Base-by-base conservation (phyloP, 2,797 vertebrate species). In the Acropternis orthonyx region DNA sequence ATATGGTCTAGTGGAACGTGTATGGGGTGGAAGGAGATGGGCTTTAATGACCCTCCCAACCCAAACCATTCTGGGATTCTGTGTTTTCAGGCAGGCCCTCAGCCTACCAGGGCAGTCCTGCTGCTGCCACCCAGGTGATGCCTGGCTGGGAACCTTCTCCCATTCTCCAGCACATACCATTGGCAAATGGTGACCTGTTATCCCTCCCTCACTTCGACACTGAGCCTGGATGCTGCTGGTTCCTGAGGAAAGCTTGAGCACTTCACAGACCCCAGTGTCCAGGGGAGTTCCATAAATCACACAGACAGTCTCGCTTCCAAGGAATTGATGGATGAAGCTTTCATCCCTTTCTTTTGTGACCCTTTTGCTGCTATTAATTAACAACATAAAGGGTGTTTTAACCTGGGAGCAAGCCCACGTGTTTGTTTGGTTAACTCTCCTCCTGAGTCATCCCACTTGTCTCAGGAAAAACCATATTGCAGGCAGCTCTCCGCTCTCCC, bases 1-100 rank as follows among this genome's bases (percentile, higher is more conserved):
- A 0, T 16, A 41, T 62, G 71, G 27, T 3, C 0, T 0, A 4
- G 16, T 14, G 55, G 30, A 0, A 54, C 10, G 1, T 20, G 41
- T 14, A 54, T 6, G 17, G 12, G 5, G 7, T 34, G n/a, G 48
- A 54, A 49, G 0, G 0, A 8, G 34, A 36, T 54, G 30, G 1
- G 16, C 1, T 24, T 44, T 32, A 12, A 23, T 16, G 30, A 44
- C 30, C 41, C 41, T 62, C 48, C 22, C 41, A 49, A 21, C 27
- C 49, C 41, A 61, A 5, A 1, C 4, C 19, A n/a, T 49, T 23
- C 43, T 49, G 36, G 23, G 27, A 51, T 43, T 82, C 6, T 14
- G 12, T 26, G 44, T 14, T 48, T 48, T 24, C 44, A 36, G 75
- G 30, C 34, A 34, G 61, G 34, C 66, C 19, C 48, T n/a, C 21